A percentile compares a stretch with the other conserved stretches of the same genome.
Conservation (phyloP, 2,113 vertebrate genomes). For the Oncorhynchus gorbuscha region DNA sequence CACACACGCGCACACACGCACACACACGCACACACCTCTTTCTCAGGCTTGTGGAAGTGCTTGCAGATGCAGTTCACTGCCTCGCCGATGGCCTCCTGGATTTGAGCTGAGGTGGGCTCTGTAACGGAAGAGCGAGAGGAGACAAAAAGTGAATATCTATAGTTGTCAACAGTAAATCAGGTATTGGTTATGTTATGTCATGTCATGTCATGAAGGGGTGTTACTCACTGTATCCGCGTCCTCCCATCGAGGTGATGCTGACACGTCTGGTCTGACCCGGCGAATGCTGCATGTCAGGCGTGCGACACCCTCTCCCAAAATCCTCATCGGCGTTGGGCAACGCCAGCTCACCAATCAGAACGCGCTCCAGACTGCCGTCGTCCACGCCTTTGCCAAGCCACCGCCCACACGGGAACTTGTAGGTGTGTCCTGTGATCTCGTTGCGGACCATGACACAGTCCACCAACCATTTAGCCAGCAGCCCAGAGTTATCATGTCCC, state of each 20-base stretch:
- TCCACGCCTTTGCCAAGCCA: constrained; percentile 92
- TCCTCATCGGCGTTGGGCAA: constrained; percentile 76
- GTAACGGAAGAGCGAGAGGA: constrained; percentile 16
- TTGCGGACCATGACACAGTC: constrained; percentile 96
- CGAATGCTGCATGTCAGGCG: constrained; percentile 86
- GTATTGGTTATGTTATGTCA: background rate
- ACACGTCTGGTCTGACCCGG: constrained; percentile 78
- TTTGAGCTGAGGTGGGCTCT: constrained; percentile 88
- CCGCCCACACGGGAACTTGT: constrained; percentile 92
- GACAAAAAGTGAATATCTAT: background rate
- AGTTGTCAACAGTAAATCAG: background rate
- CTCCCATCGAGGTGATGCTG: constrained; percentile 82
- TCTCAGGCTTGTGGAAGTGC: constrained; percentile 95
- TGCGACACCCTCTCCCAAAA: constrained; percentile 79
- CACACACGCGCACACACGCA: background rate
- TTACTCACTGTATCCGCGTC: constrained; percentile 79
- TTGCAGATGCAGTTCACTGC: constrained; percentile 92
- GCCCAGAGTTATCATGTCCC: constrained; percentile 92
- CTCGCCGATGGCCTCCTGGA: constrained; percentile 91
- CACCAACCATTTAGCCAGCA: constrained; percentile 93
- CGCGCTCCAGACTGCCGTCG: constrained; percentile 88
- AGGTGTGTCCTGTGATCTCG: constrained; percentile 92
- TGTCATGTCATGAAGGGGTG: background rate
- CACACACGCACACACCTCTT: constrained; percentile 79
- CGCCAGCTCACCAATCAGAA: constrained; percentile 88